Conservation (phyloP, 2,888 invertebrate genomes). For the Coelopa pilipes region DNA sequence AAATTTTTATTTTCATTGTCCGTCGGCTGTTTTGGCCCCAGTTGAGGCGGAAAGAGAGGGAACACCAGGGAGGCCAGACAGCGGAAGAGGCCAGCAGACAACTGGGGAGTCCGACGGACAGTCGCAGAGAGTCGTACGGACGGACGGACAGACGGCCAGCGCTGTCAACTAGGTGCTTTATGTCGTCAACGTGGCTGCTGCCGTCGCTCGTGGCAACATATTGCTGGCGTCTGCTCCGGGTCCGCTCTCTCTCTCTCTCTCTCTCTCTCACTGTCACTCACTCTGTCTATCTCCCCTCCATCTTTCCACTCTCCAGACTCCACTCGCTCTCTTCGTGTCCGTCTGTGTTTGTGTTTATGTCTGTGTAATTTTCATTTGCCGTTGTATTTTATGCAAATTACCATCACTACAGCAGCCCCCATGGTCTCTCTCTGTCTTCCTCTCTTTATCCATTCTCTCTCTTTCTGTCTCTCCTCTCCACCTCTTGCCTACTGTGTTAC, state of each 20-base stretch:
- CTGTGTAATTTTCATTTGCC: conserved; percentile 14
- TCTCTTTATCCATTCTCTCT: no score
- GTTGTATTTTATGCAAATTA: conserved; percentile 22
- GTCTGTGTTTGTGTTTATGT: conserved; percentile 7
- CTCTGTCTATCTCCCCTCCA: background rate
- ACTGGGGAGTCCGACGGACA: background rate
- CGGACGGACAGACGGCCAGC: conserved; percentile 2
- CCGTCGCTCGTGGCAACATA: background rate
- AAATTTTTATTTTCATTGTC: conserved; percentile 17
- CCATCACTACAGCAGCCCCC: background rate
- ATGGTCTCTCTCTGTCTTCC: background rate
- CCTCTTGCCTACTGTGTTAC: no score
- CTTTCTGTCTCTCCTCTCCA: no score
- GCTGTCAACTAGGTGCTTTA: conserved; percentile 16
- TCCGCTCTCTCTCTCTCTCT: no score
- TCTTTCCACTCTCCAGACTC: no score
- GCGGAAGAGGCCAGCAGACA: background rate
- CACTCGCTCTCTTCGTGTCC: background rate
- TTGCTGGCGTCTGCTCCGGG: no score
- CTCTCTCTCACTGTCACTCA: no score
- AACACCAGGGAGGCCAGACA: background rate
- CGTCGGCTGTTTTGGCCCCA: conserved; percentile 5
- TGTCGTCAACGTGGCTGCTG: conserved; percentile 14
- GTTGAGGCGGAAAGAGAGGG: background rate
- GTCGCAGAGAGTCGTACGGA: background rate